Evolutionary conservation across 2,888 invertebrate genomes (phyloP).

Genomic region (Parelbella ahira): DNA sequence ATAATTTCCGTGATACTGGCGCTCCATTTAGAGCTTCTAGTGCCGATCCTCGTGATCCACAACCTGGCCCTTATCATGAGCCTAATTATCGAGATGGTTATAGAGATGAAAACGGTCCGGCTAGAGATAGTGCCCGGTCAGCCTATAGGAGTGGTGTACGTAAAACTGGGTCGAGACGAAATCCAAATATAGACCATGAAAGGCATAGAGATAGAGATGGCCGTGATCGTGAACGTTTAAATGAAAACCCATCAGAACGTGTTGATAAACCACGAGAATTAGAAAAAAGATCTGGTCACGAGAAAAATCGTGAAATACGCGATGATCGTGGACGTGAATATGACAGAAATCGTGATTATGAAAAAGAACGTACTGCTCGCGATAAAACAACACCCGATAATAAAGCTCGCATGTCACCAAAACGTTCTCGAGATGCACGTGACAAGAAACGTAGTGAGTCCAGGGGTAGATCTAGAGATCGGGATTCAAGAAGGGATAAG

Average conservation of each 20-base stretch:
- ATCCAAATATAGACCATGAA: slow-evolving; percentile 58
- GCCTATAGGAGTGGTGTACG: slow-evolving; percentile 53
- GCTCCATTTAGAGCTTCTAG: slow-evolving; percentile 62
- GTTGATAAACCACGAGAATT: slow-evolving; percentile 62
- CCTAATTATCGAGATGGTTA: slow-evolving; percentile 61
- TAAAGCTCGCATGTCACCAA: slow-evolving; percentile 60
- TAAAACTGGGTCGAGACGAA: slow-evolving; percentile 58
- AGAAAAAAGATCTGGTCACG: slow-evolving; percentile 52
- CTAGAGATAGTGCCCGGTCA: slow-evolving; percentile 55
- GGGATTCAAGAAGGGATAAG: slow-evolving; percentile 76
- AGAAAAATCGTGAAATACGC: slow-evolving; percentile 53
- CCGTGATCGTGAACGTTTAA: slow-evolving; percentile 62
- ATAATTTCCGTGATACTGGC: slow-evolving; percentile 58
- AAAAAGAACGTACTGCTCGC: slow-evolving; percentile 60
- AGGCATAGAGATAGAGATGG: slow-evolving; percentile 67
- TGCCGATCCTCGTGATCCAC: slow-evolving; percentile 56
- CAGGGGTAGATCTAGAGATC: slow-evolving; percentile 66
- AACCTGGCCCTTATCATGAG: slow-evolving; percentile 53
- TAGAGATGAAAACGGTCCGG: slow-evolving; percentile 55
- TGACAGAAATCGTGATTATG: slow-evolving; percentile 54
- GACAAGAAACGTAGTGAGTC: slow-evolving; percentile 72
- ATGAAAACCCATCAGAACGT: slow-evolving; percentile 60
- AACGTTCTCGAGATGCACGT: slow-evolving; percentile 57
- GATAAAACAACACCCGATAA: slow-evolving; percentile 66
- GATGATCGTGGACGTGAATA: slow-evolving; percentile 53